Evolutionary conservation across 2,888 invertebrate genomes (phyloP), one percentile per base, ranked within the genome.

Genomic region (Amphipyra berbera): DNA sequence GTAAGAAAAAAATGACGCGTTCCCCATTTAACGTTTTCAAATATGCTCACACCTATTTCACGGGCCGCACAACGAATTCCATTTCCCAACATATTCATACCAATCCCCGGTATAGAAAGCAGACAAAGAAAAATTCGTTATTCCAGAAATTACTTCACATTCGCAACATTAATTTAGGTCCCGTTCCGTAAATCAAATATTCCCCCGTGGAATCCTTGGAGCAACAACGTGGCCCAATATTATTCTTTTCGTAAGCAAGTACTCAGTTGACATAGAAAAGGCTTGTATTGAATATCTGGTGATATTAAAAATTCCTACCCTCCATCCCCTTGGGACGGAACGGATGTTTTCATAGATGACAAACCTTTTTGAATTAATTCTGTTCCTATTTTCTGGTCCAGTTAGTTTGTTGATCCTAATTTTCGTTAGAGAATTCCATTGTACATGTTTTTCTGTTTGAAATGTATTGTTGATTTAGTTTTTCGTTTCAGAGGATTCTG

Each of bases 271-370:
- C 84, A 81, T 78, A 84, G 75, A 81, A 79, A 78, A 80, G 78
- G 79, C 73, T 82, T 82, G 83, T 87, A 87, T 85, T 81, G 83
- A 82, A 83, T 84, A 84, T 85, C 82, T 76, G 72, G 68, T 80
- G 82, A 87, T 90, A 90, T 90, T 90, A 90, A 90, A 90, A 90
- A 90, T 90, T 90, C 90, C 84, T 83, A 73, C 80, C 82, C 73
- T 66, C 70, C 61, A 62, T 67, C 56, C 68, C 53, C 60, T 71
- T 59, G 71, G 63, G 65, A 66, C 73, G 58, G 41, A 59, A 63
- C 46, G 65, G 56, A 78, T 75, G 69, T 74, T 78, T 78, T 74
- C 65, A 69, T 71, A 74, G 68, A 73, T 75, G 74, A 74, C 70
- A 73, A 78, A 78, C 68, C 62, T 69, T 73, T 67, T 61, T 35